phyloP scores from a whole-genome alignment of 2,797 vertebrate species.

The Megaceryle alcyon region DNA sequence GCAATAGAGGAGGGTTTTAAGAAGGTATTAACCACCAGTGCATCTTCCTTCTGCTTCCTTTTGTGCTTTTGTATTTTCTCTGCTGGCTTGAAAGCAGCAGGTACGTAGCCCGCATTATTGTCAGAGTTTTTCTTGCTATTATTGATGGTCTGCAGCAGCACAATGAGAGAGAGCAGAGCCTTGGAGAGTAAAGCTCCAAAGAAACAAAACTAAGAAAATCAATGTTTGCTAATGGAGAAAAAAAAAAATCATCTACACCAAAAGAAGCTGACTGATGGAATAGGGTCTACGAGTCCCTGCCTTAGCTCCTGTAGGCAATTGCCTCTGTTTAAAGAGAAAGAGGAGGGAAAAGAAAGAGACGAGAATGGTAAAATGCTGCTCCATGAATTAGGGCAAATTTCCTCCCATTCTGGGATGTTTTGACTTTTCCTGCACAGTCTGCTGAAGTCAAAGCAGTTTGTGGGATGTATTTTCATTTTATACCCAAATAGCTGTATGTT shows the following conservation, averaged over 20 bases:
- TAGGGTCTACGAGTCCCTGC: neutral
- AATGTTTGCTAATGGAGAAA: constrained; percentile 33
- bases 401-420: neutral
- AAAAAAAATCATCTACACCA: neutral
- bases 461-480: neutral
- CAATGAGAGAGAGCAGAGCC: neutral
- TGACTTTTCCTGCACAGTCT: neutral
- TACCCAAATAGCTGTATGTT: neutral
- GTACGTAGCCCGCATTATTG: neutral
- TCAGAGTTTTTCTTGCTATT: constrained; percentile 21
- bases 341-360: neutral
- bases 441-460: neutral
- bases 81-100: constrained; percentile 9
- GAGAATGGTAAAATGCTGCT: neutral
- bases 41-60: neutral
- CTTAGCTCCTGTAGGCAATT: neutral
- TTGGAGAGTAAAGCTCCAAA: constrained; percentile 45
- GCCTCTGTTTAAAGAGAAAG: neutral
- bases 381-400: neutral
- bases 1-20: neutral
- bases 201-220: constrained; percentile 71
- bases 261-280: constrained; percentile 44
- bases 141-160: constrained; percentile 20
- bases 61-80: constrained; percentile 9
- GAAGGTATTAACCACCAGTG: neutral